Evolutionary conservation across 2,888 invertebrate species (phyloP).

Genomic region (Xanthostigma xanthostigma): DNA sequence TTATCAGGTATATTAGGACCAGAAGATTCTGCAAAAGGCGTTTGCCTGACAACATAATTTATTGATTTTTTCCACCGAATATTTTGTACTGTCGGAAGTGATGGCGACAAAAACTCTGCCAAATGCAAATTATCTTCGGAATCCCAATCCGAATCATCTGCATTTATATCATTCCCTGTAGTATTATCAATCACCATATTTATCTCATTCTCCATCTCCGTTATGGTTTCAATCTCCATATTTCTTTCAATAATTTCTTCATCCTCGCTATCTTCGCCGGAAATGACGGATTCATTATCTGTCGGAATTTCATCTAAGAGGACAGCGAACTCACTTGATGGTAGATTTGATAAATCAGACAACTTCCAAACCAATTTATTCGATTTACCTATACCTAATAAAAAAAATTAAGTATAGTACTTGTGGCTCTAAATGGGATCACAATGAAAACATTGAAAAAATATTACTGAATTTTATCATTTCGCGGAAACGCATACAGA

Average conservation of each 20-base stretch:
- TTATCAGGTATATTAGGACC: too few relatives aligned
- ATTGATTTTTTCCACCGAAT: too few relatives aligned
- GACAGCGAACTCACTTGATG: not conserved
- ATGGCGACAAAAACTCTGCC: too few relatives aligned
- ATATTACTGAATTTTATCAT: not conserved
- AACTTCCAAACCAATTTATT: not conserved
- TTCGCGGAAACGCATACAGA: not conserved
- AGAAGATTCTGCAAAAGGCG: too few relatives aligned
- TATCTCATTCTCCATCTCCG: too few relatives aligned
- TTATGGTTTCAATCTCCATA: too few relatives aligned
- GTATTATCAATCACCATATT: too few relatives aligned
- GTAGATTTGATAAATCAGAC: not conserved
- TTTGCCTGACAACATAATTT: too few relatives aligned
- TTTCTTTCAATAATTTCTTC: not conserved
- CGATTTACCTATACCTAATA: not conserved
- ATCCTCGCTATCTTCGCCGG: not conserved
- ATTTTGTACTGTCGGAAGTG: too few relatives aligned
- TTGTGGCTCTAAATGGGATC: constrained; percentile 1
- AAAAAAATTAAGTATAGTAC: not conserved
- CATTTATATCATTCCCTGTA: too few relatives aligned
- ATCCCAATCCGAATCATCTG: too few relatives aligned
- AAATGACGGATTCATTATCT: constrained; percentile 1
- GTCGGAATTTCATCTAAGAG: constrained; percentile 1
- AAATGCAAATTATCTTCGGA: too few relatives aligned
- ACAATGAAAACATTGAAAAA: not conserved